Percentiles rank a stretch among this genome's conserved stretches.
These are phyloP conservation scores for Plectropomus leopardus DNA, from an alignment of 2,113 vertebrate genomes.

Conservation along the genomic window DNA sequence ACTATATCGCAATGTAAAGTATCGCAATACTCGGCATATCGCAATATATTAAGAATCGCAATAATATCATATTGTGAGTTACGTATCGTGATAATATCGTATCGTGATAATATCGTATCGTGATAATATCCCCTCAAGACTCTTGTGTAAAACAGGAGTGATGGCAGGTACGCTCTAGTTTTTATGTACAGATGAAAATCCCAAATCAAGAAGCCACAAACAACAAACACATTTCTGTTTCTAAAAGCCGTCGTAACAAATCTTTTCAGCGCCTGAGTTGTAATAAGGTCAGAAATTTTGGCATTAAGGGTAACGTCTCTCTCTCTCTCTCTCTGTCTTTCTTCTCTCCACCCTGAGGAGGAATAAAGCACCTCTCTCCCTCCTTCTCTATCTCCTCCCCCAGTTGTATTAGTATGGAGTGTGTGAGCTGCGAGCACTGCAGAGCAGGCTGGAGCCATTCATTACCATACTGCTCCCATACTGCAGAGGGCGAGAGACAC, in stretches of 20 bases:
- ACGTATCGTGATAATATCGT: too few relatives aligned
- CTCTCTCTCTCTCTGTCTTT: neutral
- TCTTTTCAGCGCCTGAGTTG: neutral
- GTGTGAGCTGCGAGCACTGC: conserved; percentile 53
- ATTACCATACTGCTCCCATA: conserved; percentile 59
- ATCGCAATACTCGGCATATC: too few relatives aligned
- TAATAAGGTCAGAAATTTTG: neutral
- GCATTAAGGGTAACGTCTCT: neutral
- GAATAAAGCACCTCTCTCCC: neutral
- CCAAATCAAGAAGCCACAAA: neutral
- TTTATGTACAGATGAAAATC: too few relatives aligned
- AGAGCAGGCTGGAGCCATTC: conserved; percentile 52
- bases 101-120: too few relatives aligned
- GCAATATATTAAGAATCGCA: too few relatives aligned
- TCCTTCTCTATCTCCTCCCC: neutral
- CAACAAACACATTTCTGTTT: neutral
- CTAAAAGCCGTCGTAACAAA: neutral
- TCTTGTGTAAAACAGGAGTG: too few relatives aligned
- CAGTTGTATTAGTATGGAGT: conserved; percentile 41
- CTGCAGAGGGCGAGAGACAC: conserved; percentile 56
- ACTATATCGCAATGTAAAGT: too few relatives aligned
- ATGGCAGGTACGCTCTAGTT: too few relatives aligned
- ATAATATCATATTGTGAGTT: too few relatives aligned
- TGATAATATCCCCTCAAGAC: too few relatives aligned
- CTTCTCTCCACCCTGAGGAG: neutral